These are phyloP conservation scores for Eristalis intricaria DNA, from an alignment of 2,888 invertebrate genomes.

Conservation along the genomic window DNA sequence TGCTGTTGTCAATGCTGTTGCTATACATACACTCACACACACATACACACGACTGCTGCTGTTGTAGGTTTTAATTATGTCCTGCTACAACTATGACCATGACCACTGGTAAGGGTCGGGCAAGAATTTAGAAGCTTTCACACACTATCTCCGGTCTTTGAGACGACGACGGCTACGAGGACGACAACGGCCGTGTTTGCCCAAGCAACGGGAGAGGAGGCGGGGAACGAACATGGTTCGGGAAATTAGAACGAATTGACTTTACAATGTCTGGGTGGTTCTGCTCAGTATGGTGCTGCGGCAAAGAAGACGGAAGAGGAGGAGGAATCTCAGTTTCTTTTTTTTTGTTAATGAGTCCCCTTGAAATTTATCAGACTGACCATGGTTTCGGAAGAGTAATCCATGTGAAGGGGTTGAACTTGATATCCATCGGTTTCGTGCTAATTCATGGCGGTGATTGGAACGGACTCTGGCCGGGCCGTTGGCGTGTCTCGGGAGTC, in stretches of 20 bases:
- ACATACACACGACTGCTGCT: not conserved
- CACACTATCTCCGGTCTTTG: constrained; percentile 19
- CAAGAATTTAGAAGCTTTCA: constrained; percentile 40
- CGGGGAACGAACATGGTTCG: constrained; percentile 5
- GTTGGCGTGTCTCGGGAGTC: not conserved
- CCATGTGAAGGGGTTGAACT: constrained; percentile 26
- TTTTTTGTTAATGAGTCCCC: constrained; percentile 32
- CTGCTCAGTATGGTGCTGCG: not conserved
- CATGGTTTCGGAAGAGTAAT: constrained; percentile 17
- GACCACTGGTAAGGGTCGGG: constrained; percentile 29
- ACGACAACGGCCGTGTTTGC: not conserved
- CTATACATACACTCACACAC: not conserved
- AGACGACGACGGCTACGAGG: not conserved
- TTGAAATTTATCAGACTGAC: constrained; percentile 28
- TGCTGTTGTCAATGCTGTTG: not conserved
- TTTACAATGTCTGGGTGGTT: constrained; percentile 23
- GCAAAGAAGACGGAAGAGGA: not conserved
- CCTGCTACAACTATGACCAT: constrained; percentile 48
- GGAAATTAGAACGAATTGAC: constrained; percentile 30
- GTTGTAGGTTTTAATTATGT: constrained; percentile 60
- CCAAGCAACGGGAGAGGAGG: not conserved
- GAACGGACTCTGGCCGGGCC: not conserved
- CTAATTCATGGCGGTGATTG: constrained; percentile 7
- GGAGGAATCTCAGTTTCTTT: not conserved
- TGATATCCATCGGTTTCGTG: constrained; percentile 16